phyloP scores from a whole-genome alignment of 2,113 vertebrate genomes.

The Rhegmatorhina hoffmannsi region DNA sequence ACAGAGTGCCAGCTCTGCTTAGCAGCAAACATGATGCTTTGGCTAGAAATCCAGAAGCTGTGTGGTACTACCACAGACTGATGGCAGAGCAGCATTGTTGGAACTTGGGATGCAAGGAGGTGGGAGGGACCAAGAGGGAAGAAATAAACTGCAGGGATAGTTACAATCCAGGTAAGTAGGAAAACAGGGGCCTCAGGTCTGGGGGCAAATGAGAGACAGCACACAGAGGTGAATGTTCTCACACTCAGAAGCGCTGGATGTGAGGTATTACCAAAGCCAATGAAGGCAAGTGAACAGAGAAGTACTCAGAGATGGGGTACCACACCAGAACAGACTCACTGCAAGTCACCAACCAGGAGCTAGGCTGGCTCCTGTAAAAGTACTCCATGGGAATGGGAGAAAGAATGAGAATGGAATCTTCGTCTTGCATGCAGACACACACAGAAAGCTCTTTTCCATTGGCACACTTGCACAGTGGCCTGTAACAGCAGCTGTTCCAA shows the following conservation, averaged over 20 bases:
- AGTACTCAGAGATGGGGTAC: background rate
- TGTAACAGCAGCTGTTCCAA: background rate
- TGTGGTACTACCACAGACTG: background rate
- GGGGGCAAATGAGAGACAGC: background rate
- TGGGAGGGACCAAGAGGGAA: background rate
- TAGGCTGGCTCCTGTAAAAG: background rate
- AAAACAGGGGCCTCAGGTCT: background rate
- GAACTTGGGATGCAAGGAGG: background rate
- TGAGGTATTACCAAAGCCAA: background rate
- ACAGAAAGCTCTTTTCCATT: background rate
- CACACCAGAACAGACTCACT: background rate
- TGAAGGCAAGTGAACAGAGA: background rate
- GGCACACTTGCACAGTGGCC: background rate
- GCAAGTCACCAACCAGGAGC: background rate
- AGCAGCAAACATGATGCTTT: accelerated
- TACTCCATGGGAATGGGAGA: background rate
- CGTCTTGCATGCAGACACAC: background rate
- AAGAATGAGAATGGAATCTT: background rate
- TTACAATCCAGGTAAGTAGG: background rate
- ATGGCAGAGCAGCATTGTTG: background rate
- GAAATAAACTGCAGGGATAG: background rate
- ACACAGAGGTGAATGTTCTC: background rate
- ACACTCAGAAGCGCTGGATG: background rate
- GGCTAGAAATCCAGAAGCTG: background rate
- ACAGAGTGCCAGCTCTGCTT: background rate